Evolutionary conservation across 2,888 invertebrate species (phyloP).

Genomic region (Disparrhopalites patrizii): DNA sequence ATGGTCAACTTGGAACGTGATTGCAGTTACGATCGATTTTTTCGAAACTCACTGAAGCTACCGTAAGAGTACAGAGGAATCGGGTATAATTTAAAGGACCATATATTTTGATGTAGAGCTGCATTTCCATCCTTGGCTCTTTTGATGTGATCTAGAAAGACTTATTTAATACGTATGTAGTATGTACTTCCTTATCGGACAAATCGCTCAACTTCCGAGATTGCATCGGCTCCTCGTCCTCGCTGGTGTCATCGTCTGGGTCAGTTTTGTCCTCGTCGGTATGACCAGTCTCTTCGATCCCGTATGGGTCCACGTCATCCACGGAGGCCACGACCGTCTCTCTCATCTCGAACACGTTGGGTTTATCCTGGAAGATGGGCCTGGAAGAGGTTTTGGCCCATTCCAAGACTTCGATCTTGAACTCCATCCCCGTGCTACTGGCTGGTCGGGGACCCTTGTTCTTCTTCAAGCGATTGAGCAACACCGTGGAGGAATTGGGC

Average conservation of each 20-base stretch:
- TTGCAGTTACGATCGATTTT: too few relatives aligned
- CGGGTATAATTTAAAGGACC: too few relatives aligned
- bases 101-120: too few relatives aligned
- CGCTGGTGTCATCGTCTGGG: background rate
- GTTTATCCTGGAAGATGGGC: background rate
- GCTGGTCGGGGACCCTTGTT: background rate
- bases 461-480: constrained; percentile 5
- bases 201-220: background rate
- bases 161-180: background rate
- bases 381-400: constrained; percentile 11
- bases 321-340: background rate
- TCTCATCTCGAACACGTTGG: constrained; percentile 4
- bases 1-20: too few relatives aligned
- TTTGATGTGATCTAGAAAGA: too few relatives aligned
- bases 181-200: constrained; percentile 1
- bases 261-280: too few relatives aligned
- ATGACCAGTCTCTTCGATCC: background rate
- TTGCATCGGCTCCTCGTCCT: background rate
- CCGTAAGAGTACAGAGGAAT: too few relatives aligned
- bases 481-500: background rate
- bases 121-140: too few relatives aligned
- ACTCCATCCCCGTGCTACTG: background rate
- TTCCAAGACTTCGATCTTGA: constrained; percentile 19
- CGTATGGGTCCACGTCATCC: background rate
- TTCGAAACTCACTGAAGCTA: too few relatives aligned